Evolutionary conservation across 2,888 invertebrate species (phyloP).

Genomic region (Amiota mariae): DNA sequence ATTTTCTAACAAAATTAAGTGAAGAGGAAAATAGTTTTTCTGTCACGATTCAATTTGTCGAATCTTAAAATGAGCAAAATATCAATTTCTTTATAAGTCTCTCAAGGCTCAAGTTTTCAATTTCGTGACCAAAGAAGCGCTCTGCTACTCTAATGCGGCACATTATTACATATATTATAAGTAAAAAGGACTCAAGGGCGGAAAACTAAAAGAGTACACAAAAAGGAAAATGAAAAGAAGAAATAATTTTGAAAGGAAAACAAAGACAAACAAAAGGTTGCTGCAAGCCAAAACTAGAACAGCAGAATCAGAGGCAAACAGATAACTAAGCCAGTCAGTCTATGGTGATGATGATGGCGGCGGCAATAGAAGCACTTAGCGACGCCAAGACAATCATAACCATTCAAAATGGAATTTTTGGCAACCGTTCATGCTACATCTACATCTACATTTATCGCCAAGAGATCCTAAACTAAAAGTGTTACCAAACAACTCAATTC

Average conservation of each 20-base stretch:
- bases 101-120: slow-evolving; percentile 60
- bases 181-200: not conserved
- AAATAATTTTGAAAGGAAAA: slow-evolving; percentile 18
- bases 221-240: slow-evolving; percentile 16
- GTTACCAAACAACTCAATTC: slow-evolving; percentile 11
- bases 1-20: not conserved
- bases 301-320: too few relatives aligned
- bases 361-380: slow-evolving; percentile 23
- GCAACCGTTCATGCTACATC: slow-evolving; percentile 3
- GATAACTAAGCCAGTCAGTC: too few relatives aligned
- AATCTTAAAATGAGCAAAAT: slow-evolving; percentile 29
- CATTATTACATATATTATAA: too few relatives aligned
- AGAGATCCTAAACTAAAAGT: not conserved
- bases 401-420: slow-evolving; percentile 34
- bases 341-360: not conserved
- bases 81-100: slow-evolving; percentile 51
- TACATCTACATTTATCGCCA: not conserved
- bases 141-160: slow-evolving; percentile 55
- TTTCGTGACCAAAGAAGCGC: slow-evolving; percentile 49
- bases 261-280: slow-evolving; percentile 15
- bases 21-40: not conserved
- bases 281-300: too few relatives aligned
- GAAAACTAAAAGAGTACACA: not conserved
- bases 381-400: slow-evolving; percentile 32
- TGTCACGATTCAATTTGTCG: slow-evolving; percentile 9